A percentile compares a stretch with the other conserved stretches of the same genome.
Evolutionary conservation across 2,113 vertebrate species (phyloP).

Genomic region (Collichthys lucidus): DNA sequence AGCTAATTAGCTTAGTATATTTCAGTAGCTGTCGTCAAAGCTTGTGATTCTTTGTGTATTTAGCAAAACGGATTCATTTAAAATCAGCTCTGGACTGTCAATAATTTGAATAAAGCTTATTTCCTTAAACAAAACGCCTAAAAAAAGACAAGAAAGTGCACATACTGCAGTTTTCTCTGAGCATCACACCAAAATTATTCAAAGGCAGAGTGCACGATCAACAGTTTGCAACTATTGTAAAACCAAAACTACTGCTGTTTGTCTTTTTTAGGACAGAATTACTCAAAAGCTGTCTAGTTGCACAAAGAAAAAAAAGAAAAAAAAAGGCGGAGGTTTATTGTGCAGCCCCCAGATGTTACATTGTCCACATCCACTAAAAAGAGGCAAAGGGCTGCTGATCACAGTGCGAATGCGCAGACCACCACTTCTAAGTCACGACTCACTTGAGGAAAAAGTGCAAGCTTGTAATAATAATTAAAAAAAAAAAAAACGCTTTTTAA

Average conservation of each 20-base stretch:
- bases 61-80: background rate
- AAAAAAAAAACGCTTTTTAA: slow-evolving; percentile 1
- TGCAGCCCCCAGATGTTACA: background rate
- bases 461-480: background rate
- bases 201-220: too few species aligned
- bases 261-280: slow-evolving; percentile 3
- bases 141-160: background rate
- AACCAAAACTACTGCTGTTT: background rate
- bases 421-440: slow-evolving; percentile 2
- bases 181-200: too few species aligned
- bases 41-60: background rate
- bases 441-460: background rate
- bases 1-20: background rate
- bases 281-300: slow-evolving; percentile 2
- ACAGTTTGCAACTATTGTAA: too few species aligned
- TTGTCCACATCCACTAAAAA: background rate
- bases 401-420: rapidly evolving
- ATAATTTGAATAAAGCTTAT: background rate
- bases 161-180: too few species aligned
- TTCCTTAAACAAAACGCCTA: background rate
- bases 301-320: background rate
- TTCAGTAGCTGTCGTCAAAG: background rate
- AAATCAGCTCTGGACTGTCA: background rate
- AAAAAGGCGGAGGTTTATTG: background rate
- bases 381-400: background rate